Evolutionary conservation across 2,113 vertebrate species (phyloP).

Genomic region (Pomatorhinus ruficollis): DNA sequence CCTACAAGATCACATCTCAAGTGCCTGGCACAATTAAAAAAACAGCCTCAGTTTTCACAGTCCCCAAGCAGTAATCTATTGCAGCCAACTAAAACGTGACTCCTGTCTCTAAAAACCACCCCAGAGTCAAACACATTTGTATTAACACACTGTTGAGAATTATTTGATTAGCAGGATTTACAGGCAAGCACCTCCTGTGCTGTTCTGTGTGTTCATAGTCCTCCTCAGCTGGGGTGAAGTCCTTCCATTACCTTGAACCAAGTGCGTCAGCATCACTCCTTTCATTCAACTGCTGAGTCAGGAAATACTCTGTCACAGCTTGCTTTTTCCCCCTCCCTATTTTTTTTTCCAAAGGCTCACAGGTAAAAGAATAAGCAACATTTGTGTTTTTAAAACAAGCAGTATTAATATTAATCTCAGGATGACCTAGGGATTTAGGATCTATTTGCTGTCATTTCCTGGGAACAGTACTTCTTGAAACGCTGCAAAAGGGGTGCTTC

Average conservation of each 20-base stretch:
- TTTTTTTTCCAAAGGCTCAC: background rate
- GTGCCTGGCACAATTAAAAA: background rate
- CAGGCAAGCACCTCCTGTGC: background rate
- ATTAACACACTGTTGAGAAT: background rate
- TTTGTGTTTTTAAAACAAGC: background rate
- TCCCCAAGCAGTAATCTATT: background rate
- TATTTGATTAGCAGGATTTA: background rate
- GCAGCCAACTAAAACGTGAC: background rate
- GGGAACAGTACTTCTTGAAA: background rate
- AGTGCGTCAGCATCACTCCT: background rate
- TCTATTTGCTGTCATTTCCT: background rate
- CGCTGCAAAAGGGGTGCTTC: background rate
- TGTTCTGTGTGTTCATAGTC: background rate
- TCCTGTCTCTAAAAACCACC: background rate
- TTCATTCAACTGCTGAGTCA: background rate
- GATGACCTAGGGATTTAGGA: background rate
- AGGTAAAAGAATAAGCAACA: background rate
- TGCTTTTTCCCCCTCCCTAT: background rate
- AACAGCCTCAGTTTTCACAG: background rate
- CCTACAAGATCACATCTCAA: background rate
- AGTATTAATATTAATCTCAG: background rate
- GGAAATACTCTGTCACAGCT: background rate
- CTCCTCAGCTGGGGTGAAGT: background rate
- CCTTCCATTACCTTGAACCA: background rate
- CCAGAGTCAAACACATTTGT: background rate